These are phyloP conservation scores for Megalops atlanticus DNA, from an alignment of 2,113 vertebrate species.

Conservation along the genomic window DNA sequence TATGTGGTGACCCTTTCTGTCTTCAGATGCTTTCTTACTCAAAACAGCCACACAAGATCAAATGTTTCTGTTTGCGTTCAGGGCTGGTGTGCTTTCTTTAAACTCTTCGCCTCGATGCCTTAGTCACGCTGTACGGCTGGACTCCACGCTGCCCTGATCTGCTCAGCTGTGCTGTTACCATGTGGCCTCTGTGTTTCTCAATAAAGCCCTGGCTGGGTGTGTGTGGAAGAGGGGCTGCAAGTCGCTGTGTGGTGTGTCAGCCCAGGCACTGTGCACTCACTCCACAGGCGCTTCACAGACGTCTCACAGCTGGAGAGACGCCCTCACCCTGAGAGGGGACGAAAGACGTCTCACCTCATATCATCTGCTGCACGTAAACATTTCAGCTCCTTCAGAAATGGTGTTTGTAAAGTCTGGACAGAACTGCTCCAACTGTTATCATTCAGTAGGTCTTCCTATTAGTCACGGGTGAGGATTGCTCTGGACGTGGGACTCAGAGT, in stretches of 20 bases:
- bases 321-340: too few relatives aligned
- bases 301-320: background rate
- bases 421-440: background rate
- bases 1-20: background rate
- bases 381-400: too few relatives aligned
- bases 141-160: too few relatives aligned
- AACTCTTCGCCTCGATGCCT: conserved; percentile 34
- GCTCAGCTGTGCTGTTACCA: conserved; percentile 20
- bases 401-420: background rate
- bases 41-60: background rate
- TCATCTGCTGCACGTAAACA: background rate
- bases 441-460: background rate
- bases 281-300: background rate
- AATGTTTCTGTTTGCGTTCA: background rate
- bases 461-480: background rate
- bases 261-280: background rate
- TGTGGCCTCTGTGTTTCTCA: conserved; percentile 19
- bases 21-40: background rate
- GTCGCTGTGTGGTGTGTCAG: background rate
- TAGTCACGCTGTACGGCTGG: conserved; percentile 19
- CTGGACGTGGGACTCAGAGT: too few relatives aligned
- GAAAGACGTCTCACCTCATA: too few relatives aligned
- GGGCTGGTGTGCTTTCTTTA: conserved; percentile 21
- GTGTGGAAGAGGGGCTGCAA: background rate
- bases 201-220: conserved; percentile 16